Conservation (phyloP, 2,888 invertebrate genomes). For the Drosophila emarginata region DNA sequence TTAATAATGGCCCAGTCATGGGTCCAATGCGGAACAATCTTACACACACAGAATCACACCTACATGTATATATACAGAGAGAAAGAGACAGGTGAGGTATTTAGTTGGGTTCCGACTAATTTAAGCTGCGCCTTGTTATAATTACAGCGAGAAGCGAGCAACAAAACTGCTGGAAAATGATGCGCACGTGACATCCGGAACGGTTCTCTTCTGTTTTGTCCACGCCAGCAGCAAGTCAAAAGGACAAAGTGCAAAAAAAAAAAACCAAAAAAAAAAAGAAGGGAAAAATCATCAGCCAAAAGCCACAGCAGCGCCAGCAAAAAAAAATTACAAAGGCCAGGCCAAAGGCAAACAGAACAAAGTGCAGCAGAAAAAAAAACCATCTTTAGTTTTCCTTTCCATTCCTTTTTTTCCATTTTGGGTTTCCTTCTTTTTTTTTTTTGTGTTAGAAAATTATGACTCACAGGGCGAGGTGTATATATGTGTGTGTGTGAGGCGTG, state of each 20-base stretch:
- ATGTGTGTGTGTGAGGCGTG: conserved; percentile 24
- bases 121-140: conserved; percentile 64
- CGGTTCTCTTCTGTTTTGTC: conserved; percentile 9
- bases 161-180: conserved; percentile 71
- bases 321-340: conserved; percentile 49
- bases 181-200: conserved; percentile 72
- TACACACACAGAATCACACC: not conserved
- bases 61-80: not conserved
- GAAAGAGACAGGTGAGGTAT: conserved; percentile 5
- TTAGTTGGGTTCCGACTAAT: conserved; percentile 59
- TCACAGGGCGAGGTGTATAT: conserved; percentile 20
- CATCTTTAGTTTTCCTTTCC: not conserved
- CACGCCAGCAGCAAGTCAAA: conserved; percentile 24
- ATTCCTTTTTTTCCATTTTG: conserved; percentile 6
- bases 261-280: conserved; percentile 23
- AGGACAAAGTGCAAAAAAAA: conserved; percentile 30
- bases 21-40: conserved; percentile 21
- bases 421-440: conserved; percentile 7
- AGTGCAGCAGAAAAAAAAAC: conserved; percentile 31
- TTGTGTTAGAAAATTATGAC: conserved; percentile 58
- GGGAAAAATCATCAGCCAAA: conserved; percentile 36
- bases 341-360: conserved; percentile 54
- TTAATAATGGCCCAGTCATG: conserved; percentile 18
- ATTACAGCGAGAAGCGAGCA: conserved; percentile 49
- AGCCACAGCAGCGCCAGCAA: conserved; percentile 25